These are phyloP conservation scores for Heliconius eleuchia DNA, from an alignment of 1,140 invertebrate species.

Conservation along the genomic window DNA sequence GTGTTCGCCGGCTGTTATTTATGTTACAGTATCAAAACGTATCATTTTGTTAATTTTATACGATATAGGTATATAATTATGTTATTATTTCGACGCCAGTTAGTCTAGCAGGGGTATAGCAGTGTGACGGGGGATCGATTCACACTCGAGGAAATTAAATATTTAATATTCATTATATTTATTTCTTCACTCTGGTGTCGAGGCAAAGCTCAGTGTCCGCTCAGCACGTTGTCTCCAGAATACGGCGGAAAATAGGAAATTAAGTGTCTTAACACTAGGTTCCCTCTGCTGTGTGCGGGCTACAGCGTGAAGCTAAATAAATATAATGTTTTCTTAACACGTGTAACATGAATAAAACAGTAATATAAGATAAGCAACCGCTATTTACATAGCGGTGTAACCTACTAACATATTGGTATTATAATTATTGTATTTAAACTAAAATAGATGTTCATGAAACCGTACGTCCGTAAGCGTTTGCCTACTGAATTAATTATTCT, in stretches of 20 bases:
- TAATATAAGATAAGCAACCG: background rate
- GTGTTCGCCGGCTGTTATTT: conserved; percentile 6
- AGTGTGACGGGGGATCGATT: too few relatives aligned
- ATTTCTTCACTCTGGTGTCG: too few relatives aligned
- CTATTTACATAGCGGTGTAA: background rate
- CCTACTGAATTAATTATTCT: conserved; percentile 11
- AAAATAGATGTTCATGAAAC: conserved; percentile 22
- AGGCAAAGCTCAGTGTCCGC: too few relatives aligned
- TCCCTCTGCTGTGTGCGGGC: too few relatives aligned
- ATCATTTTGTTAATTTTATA: background rate
- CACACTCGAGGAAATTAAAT: too few relatives aligned
- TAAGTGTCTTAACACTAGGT: too few relatives aligned
- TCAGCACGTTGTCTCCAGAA: too few relatives aligned
- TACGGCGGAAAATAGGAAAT: too few relatives aligned
- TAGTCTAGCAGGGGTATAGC: too few relatives aligned
- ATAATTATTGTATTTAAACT: conserved; percentile 10
- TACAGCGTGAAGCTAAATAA: too few relatives aligned
- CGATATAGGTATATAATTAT: background rate
- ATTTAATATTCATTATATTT: too few relatives aligned
- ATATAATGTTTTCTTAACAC: background rate
- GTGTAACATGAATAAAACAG: conserved; percentile 12
- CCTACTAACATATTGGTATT: background rate
- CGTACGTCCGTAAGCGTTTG: conserved; percentile 12
- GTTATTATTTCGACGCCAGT: too few relatives aligned
- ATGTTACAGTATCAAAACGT: background rate